A percentile compares a stretch with the other conserved stretches of the same genome.
These are phyloP conservation scores for Laticauda laticaudata DNA, from an alignment of 2,113 vertebrate species.

Conservation along the genomic window DNA sequence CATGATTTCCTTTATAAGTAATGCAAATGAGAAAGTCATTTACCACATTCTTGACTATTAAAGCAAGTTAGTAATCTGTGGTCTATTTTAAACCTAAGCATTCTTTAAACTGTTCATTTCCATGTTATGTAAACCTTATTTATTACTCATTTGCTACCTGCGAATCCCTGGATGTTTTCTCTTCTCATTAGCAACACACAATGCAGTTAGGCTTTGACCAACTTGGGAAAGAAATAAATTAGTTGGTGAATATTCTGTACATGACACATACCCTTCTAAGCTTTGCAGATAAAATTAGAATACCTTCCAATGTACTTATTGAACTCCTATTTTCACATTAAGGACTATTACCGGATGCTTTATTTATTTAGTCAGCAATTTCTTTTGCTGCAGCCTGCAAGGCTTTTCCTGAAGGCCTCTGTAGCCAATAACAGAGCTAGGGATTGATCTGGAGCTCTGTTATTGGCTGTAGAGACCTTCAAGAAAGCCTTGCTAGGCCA, in stretches of 20 bases:
- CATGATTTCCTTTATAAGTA: slow-evolving; percentile 13
- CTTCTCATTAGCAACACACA: slow-evolving; percentile 49
- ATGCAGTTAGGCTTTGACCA: slow-evolving; percentile 48
- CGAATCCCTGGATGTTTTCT: slow-evolving; percentile 41
- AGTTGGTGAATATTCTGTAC: slow-evolving; percentile 19
- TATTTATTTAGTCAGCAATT: slow-evolving; percentile 1
- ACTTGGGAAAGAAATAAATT: slow-evolving; percentile 36
- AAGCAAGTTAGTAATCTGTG: neutral
- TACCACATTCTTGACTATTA: neutral
- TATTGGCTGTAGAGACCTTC: too few relatives aligned
- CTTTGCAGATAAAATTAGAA: neutral
- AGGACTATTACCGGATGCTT: neutral
- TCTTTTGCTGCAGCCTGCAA: too few relatives aligned
- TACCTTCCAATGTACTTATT: neutral
- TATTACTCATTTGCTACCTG: slow-evolving; percentile 37
- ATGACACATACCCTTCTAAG: neutral
- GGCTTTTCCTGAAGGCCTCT: too few relatives aligned
- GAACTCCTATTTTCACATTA: slow-evolving; percentile 5
- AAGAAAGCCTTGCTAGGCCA: too few relatives aligned
- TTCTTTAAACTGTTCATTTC: slow-evolving; percentile 43
- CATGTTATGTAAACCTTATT: slow-evolving; percentile 46
- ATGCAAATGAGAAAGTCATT: slow-evolving; percentile 19
- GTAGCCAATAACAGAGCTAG: too few relatives aligned
- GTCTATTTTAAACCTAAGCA: neutral
- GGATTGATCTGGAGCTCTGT: too few relatives aligned